Percentiles rank a stretch among this genome's conserved stretches.
phyloP scores from a whole-genome alignment of 2,888 invertebrate species.

The Dasypolia templi region DNA sequence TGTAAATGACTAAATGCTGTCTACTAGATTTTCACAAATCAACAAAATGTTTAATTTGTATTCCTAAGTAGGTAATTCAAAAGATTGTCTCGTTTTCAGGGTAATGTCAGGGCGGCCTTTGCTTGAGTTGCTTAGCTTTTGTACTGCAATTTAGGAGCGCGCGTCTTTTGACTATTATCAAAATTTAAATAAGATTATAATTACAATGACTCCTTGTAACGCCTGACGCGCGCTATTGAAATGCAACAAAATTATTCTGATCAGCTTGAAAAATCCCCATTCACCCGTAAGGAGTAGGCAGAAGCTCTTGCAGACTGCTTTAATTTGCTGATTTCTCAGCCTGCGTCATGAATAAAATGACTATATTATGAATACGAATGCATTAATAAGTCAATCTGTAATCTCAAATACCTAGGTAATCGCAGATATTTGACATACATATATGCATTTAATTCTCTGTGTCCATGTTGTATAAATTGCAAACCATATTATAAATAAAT shows the following conservation, averaged over 20 bases:
- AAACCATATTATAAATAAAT: background rate
- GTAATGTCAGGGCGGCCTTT: constrained; percentile 1
- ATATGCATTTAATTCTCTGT: constrained; percentile 11
- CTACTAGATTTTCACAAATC: background rate
- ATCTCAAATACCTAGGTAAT: background rate
- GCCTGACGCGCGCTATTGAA: background rate
- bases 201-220: background rate
- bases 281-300: background rate
- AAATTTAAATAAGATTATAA: background rate
- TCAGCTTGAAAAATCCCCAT: background rate
- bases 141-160: background rate
- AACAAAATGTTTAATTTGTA: background rate
- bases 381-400: constrained; percentile 2
- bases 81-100: constrained; percentile 1
- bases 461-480: constrained; percentile 2
- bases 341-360: constrained; percentile 9
- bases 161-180: background rate
- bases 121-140: constrained; percentile 5
- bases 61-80: background rate
- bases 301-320: background rate
- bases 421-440: background rate
- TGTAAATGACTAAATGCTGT: background rate
- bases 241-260: background rate
- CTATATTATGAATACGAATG: background rate
- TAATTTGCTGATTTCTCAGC: background rate